Conservation (phyloP, 35 echinoderm and acorn worm species). For the Heliocidaris erythrogramma region DNA sequence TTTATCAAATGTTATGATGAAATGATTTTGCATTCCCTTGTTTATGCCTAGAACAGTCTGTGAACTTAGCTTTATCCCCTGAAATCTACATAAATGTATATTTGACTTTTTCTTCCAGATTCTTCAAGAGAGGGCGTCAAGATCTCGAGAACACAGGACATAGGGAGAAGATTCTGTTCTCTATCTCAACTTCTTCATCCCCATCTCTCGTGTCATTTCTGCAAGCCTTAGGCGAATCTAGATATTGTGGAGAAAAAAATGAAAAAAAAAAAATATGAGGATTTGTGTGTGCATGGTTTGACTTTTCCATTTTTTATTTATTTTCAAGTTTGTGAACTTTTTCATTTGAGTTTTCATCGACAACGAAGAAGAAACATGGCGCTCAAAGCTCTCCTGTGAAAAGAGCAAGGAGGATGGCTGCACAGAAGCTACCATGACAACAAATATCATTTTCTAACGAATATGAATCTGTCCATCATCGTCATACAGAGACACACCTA, state of each 20-base stretch:
- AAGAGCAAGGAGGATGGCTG: not conserved
- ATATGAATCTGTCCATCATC: not conserved
- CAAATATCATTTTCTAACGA: not conserved
- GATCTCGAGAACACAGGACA: slow-evolving; percentile 71
- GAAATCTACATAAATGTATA: not conserved
- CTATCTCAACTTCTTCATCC: slow-evolving; percentile 39
- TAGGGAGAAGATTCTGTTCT: slow-evolving; percentile 48
- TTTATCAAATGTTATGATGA: not conserved
- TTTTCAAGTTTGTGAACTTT: not conserved
- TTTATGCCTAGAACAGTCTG: not conserved
- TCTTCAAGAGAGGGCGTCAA: slow-evolving; percentile 69
- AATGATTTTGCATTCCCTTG: not conserved
- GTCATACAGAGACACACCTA: not conserved
- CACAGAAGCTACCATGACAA: not conserved
- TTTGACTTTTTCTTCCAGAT: slow-evolving; percentile 56
- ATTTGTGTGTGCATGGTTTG: slow-evolving; percentile 16
- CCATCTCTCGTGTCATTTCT: slow-evolving; percentile 43
- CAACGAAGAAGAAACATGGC: not conserved
- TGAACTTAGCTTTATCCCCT: not conserved
- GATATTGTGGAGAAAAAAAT: not conserved
- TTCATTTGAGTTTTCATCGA: not conserved
- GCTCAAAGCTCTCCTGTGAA: not conserved
- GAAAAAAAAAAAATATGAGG: not conserved
- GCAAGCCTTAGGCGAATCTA: not conserved
- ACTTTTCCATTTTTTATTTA: not conserved